Percentiles rank a stretch among this genome's conserved stretches.
Conservation (phyloP, 2,113 vertebrate genomes). For the Polypterus senegalus region DNA sequence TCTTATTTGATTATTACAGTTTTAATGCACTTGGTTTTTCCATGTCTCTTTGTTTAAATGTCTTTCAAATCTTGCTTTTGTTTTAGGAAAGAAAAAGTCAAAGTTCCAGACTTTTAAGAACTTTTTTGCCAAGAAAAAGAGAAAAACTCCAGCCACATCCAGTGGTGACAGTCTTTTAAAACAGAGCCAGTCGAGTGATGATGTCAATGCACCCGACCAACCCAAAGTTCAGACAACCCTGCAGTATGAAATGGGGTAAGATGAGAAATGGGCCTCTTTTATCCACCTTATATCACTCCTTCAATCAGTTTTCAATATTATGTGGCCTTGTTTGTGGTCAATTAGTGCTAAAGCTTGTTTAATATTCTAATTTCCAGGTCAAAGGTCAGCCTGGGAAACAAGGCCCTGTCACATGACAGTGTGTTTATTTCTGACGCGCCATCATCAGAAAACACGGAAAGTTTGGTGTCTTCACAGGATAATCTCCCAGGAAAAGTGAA, state of each 20-base stretch:
- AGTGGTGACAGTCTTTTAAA: conserved; percentile 40
- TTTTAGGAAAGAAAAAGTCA: conserved; percentile 80
- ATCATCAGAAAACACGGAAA: conserved; percentile 37
- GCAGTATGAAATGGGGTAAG: conserved; percentile 52
- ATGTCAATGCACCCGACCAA: conserved; percentile 45
- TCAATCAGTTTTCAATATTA: no score
- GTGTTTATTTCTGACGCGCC: conserved; percentile 59
- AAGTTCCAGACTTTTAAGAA: conserved; percentile 81
- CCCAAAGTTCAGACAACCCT: conserved; percentile 30
- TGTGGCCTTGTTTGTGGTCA: no score
- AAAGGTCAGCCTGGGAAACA: conserved; percentile 61
- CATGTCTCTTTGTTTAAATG: background rate
- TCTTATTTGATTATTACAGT: no score
- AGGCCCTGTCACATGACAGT: conserved; percentile 78
- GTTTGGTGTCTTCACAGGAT: conserved; percentile 51
- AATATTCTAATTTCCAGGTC: conserved; percentile 41
- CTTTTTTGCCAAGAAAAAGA: conserved; percentile 82
- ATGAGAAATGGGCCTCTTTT: background rate
- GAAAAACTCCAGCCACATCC: conserved; percentile 43
- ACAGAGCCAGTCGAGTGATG: conserved; percentile 56
- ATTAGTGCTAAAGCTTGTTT: no score
- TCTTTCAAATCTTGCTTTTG: conserved; percentile 10
- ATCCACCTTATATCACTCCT: no score
- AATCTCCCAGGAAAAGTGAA: conserved; percentile 67
- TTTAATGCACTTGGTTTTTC: background rate